Base-by-base conservation (phyloP, 2,113 vertebrate genomes). In the Ifrita kowaldi region DNA sequence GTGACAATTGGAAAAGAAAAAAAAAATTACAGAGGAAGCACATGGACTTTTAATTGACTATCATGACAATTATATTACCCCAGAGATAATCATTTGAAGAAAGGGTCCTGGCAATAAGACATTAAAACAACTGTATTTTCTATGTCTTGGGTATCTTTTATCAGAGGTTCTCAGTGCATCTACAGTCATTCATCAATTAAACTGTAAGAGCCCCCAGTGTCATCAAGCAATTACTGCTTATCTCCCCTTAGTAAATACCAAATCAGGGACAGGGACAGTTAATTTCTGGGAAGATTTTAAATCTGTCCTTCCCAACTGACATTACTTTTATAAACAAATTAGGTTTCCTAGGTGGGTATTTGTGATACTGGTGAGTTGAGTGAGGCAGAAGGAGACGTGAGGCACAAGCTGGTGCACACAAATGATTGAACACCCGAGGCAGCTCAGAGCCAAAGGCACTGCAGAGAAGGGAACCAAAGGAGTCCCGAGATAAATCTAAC, bases 161-260 rank as follows among this genome's bases (percentile, higher is more conserved):
- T 89, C 56, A 79, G 62, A 90, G 16, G 12, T 78, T 95, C 41
- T 73, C 84, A 33, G 37, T 35, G 57, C 41, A 73, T 33, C 77
- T 56, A 41, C 41, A 87, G 39, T 84, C 46, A 42, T 39, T 81
- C 60, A 63, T 65, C 93, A 82, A 94, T 87, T 89, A 91, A 89
- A 91, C 21, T 91, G 20, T 42, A 76, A 73, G 49, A 91, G 69
- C 8, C 13, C 19, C 37, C n/a, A 65, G 37, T 57, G 77, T 56
- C 87, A 73, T 69, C 81, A 84, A 81, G 87, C 84, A 94, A 95
- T 94, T 87, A 95, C 41, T 82, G 49, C 44, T 70, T 84, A 81
- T 84, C 46, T 93, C 32, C 50, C 68, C 41, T 57, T 35, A 52
- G 63, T 49, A 89, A 89, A 68, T 62, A 49, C 12, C n/a, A 77